Evolutionary conservation across 1,140 invertebrate genomes (phyloP).

Genomic region (Hyles euphorbiae): DNA sequence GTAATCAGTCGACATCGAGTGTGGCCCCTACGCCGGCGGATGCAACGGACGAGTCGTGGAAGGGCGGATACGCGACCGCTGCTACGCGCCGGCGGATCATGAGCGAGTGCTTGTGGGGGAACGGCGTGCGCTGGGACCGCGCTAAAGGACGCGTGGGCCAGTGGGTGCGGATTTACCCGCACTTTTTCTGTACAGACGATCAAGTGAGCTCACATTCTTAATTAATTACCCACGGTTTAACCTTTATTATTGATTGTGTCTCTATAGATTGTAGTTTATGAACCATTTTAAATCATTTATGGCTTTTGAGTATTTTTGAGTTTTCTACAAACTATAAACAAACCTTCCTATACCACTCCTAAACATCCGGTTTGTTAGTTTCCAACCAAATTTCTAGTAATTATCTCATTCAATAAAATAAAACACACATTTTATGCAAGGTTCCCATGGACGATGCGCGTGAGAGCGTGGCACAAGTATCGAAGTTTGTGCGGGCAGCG

Average conservation of each 20-base stretch:
- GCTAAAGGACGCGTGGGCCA: constrained; percentile 47
- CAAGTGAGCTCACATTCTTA: constrained; percentile 30
- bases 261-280: not conserved
- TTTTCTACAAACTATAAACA: too few relatives aligned
- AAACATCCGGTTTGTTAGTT: too few relatives aligned
- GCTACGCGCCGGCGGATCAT: constrained; percentile 46
- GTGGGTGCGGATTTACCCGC: constrained; percentile 66
- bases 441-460: constrained; percentile 52
- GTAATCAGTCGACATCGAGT: constrained; percentile 31
- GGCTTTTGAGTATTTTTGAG: too few relatives aligned
- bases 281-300: not conserved
- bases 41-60: constrained; percentile 44
- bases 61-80: constrained; percentile 52
- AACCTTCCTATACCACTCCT: too few relatives aligned
- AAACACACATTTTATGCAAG: constrained; percentile 18
- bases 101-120: constrained; percentile 56
- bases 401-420: too few relatives aligned
- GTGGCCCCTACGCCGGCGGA: constrained; percentile 27
- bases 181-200: constrained; percentile 47
- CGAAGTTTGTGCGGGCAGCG: constrained; percentile 52
- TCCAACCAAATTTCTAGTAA: too few relatives aligned
- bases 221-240: not conserved
- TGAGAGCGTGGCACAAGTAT: constrained; percentile 59
- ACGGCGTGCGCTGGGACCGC: constrained; percentile 57
- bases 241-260: not conserved